Evolutionary conservation across 2,797 vertebrate species (phyloP).

Genomic region (Enteromius argenteus): DNA sequence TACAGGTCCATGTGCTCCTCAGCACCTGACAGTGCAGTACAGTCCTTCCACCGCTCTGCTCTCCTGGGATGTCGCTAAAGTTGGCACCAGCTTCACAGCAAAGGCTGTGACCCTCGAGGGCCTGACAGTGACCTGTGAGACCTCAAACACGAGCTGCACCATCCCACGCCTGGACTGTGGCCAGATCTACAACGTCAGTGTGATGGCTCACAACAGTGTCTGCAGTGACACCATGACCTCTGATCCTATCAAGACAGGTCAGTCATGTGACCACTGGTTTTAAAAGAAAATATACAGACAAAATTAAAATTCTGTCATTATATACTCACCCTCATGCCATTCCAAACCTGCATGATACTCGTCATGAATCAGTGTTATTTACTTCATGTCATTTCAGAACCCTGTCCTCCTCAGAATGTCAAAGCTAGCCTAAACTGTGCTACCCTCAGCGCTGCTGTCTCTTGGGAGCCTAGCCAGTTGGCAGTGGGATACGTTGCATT

Average conservation of each 20-base stretch:
- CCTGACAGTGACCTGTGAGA: constrained; percentile 40
- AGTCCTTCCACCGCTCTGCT: constrained; percentile 33
- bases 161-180: constrained; percentile 46
- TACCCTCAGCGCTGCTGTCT: constrained; percentile 60
- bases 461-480: constrained; percentile 72
- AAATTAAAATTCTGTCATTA: not conserved
- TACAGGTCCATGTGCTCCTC: constrained; percentile 58
- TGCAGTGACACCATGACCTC: constrained; percentile 56
- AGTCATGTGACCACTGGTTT: constrained; percentile 24
- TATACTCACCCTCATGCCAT: not conserved
- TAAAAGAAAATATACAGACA: not conserved
- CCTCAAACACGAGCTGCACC: constrained; percentile 35
- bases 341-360: not conserved
- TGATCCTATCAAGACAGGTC: constrained; percentile 70
- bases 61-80: constrained; percentile 52
- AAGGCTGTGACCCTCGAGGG: constrained; percentile 48
- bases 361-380: not conserved
- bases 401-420: constrained; percentile 75
- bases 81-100: constrained; percentile 48
- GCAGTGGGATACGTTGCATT: constrained; percentile 71
- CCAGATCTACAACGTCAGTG: constrained; percentile 51
- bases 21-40: constrained; percentile 48
- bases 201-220: constrained; percentile 27
- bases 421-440: constrained; percentile 67
- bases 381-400: constrained; percentile 65